Base-by-base conservation (phyloP, 2,797 vertebrate genomes). In the Moxostoma hubbsi region DNA sequence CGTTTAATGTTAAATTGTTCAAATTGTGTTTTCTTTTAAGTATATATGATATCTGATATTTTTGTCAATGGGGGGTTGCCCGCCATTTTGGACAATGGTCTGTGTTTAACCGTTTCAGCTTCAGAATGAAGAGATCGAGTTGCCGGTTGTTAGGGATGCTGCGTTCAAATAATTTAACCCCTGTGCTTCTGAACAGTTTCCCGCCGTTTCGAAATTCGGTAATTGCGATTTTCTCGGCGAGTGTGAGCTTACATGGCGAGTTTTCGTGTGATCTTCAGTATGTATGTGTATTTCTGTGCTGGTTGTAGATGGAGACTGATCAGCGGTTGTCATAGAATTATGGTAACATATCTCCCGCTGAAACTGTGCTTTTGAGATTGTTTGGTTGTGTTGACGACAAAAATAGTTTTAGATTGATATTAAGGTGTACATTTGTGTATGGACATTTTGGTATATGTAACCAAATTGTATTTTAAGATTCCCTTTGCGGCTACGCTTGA, bases 11-110 rank as follows among this genome's bases (percentile, higher is more conserved):
- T 0, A 24, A 24, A 24, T 2, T 24, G 24, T 24, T 2, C 2
- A 24, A 2, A 24, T n/a, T n/a, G n/a, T n/a, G 2, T 24, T 24
- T 0, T 24, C 1, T 69, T 62, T 53, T 0, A 6, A 5, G 1
- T 15, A 0, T 49, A 10, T 50, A 0, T 45, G 24, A 63, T n/a
- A 7, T 46, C 7, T 5, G 5, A 7, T 15, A 73, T 9, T 13
- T 24, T 77, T 43, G 2, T 74, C 15, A 51, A 18, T 55, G 24
- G 24, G 24, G 24, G 12, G 6, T 64, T 72, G 85, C 85, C 84
- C 85, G 85, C 85, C 85, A 86, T 86, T 86, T 86, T 86, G 82
- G 71, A 86, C 85, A 86, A 86, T 81, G 77, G 58, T 82, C 50
- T 64, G 9, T 62, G 6, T 5, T 61, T 10, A 5, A 24, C 10